Base-by-base conservation (phyloP, 2,797 vertebrate genomes). In the Furcifer pardalis region DNA sequence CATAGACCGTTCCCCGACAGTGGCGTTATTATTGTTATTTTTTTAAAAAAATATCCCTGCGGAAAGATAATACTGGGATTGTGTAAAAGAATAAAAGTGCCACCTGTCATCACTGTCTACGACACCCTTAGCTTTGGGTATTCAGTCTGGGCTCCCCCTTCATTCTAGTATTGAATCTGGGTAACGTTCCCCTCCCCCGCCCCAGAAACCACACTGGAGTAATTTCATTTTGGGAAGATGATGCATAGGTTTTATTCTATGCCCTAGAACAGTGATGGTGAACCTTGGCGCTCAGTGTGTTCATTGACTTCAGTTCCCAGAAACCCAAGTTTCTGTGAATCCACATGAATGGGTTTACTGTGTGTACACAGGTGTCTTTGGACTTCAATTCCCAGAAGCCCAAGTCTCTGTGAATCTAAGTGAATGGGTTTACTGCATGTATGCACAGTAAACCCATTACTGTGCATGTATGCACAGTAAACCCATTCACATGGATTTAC, bases 181-280 rank as follows among this genome's bases (percentile, higher is more conserved):
- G 91, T 88, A 86, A 5, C 27, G 7, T 25, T 7, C 60, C 30
- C 27, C 17, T 10, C 27, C 60, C 10, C 27, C 15, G 2, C 32
- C 30, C n/a, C 71, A 15, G 10, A 52, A 21, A 95, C 90, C 32
- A 68, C 89, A 91, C 90, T 88, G 90, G 92, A 88, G 96, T 96
- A 95, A 94, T 95, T 97, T 90, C 91, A 62, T 91, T 91, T 90
- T 92, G 84, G 93, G 91, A 92, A 94, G 85, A 56, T 56, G 13
- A 19, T 15, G 19, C 12, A 4, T 21, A 1, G 5, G 92, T 91
- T 92, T 94, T 95, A n/a, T n/a, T n/a, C n/a, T n/a, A n/a, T n/a
- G n/a, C n/a, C n/a, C n/a, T n/a, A n/a, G n/a, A n/a, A n/a, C n/a
- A n/a, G n/a, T n/a, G n/a, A n/a, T n/a, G n/a, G n/a, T n/a, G n/a